Conservation (phyloP, 2,113 vertebrate species). For the Trichomycterus rosablanca region DNA sequence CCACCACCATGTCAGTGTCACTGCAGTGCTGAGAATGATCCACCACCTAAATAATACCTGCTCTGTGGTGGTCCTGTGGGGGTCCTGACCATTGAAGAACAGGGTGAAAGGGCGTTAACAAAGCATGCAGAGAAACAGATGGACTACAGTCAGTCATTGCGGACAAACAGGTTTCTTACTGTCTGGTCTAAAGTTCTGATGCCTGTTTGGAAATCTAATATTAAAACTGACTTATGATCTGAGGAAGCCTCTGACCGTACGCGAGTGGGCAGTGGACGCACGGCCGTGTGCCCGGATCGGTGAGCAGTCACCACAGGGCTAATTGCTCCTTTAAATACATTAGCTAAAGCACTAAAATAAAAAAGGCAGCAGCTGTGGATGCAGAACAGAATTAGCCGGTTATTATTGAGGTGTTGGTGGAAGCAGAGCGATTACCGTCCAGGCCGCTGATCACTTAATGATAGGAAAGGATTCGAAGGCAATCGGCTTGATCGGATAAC, state of each 20-base stretch:
- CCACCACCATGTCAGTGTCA: too few relatives aligned
- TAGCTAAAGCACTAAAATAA: conserved; percentile 27
- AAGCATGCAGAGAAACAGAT: too few relatives aligned
- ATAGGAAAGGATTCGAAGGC: conserved; percentile 45
- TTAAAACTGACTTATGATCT: conserved; percentile 53
- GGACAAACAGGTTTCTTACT: not conserved
- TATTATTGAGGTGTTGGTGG: conserved; percentile 44
- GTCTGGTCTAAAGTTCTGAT: conserved; percentile 38
- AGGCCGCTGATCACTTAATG: conserved; percentile 49
- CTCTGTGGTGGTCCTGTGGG: too few relatives aligned
- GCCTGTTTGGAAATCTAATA: conserved; percentile 46
- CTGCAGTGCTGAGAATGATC: too few relatives aligned
- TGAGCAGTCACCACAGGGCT: conserved; percentile 19
- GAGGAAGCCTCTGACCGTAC: conserved; percentile 28
- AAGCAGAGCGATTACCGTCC: conserved; percentile 30
- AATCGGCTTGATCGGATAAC: conserved; percentile 46
- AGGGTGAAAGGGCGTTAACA: too few relatives aligned
- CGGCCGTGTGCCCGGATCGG: conserved; percentile 48
- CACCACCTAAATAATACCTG: too few relatives aligned
- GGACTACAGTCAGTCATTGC: too few relatives aligned
- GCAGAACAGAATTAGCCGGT: conserved; percentile 9
- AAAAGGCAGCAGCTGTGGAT: conserved; percentile 19
- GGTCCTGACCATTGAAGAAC: too few relatives aligned
- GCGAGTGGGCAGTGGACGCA: conserved; percentile 58
- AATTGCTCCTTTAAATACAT: conserved; percentile 45